These are phyloP conservation scores for Eupithecia tripunctaria DNA, from an alignment of 2,888 invertebrate species.

Conservation along the genomic window DNA sequence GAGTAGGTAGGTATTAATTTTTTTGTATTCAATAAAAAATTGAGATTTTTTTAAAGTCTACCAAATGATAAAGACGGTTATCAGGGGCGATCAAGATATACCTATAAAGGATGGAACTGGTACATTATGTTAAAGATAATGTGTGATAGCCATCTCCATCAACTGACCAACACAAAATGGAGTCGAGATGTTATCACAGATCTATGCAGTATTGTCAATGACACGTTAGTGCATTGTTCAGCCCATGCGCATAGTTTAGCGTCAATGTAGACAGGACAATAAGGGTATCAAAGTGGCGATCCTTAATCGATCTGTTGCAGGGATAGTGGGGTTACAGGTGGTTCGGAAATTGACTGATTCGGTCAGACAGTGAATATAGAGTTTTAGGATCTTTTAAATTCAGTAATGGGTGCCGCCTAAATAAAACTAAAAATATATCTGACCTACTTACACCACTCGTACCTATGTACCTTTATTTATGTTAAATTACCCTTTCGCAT, in stretches of 20 bases:
- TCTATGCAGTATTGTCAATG: conserved; percentile 38
- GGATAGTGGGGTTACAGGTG: background rate
- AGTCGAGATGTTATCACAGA: conserved; percentile 26
- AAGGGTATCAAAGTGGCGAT: conserved; percentile 69
- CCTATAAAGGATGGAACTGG: too few relatives aligned
- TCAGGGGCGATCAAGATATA: too few relatives aligned
- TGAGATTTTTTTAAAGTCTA: too few relatives aligned
- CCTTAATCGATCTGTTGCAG: conserved; percentile 66
- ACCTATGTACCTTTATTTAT: too few relatives aligned
- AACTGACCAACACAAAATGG: conserved; percentile 30
- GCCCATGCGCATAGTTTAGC: conserved; percentile 43
- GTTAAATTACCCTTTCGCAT: too few relatives aligned
- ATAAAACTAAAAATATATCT: background rate
- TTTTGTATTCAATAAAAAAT: too few relatives aligned
- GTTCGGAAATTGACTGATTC: background rate
- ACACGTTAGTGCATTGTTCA: conserved; percentile 38
- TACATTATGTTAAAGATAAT: conserved; percentile 6
- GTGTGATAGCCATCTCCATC: conserved; percentile 14
- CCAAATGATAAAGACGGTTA: too few relatives aligned
- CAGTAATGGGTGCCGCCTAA: background rate
- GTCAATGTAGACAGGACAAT: conserved; percentile 78
- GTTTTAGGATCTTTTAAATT: background rate
- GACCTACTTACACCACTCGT: too few relatives aligned
- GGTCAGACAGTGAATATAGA: background rate
- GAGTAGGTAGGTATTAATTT: too few relatives aligned